These are phyloP conservation scores for Xestobium rufovillosum DNA, from an alignment of 2,888 invertebrate genomes.

Conservation along the genomic window DNA sequence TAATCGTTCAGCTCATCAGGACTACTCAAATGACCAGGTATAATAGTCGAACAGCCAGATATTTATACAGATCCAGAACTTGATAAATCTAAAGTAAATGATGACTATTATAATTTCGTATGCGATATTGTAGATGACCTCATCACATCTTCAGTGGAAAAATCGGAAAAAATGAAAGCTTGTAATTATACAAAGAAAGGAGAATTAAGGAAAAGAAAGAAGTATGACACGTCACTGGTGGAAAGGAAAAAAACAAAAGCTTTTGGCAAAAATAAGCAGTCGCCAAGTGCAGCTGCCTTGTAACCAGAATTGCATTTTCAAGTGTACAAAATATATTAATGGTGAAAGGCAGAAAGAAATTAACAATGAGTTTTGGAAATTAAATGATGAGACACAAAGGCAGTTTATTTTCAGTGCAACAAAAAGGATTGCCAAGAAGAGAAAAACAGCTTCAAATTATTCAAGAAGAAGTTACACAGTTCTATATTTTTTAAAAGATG, in stretches of 20 bases:
- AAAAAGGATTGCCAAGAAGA: constrained; percentile 15
- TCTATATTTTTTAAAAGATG: background rate
- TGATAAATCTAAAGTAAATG: too few relatives aligned
- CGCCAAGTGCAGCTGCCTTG: constrained; percentile 13
- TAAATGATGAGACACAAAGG: constrained; percentile 15
- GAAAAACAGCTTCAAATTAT: constrained; percentile 6
- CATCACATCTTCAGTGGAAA: too few relatives aligned
- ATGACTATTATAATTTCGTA: too few relatives aligned
- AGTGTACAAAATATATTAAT: constrained; percentile 14
- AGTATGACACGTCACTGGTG: constrained; percentile 12
- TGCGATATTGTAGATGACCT: too few relatives aligned
- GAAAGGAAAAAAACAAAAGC: constrained; percentile 17
- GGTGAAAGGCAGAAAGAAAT: constrained; percentile 12
- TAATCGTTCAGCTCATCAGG: too few relatives aligned
- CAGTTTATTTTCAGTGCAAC: constrained; percentile 15
- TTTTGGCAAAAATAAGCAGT: too few relatives aligned
- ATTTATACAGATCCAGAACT: too few relatives aligned
- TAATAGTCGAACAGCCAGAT: too few relatives aligned
- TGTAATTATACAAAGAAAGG: too few relatives aligned
- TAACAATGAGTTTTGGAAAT: constrained; percentile 18
- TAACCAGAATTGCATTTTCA: constrained; percentile 13
- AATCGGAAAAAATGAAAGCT: too few relatives aligned
- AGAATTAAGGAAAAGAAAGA: too few relatives aligned
- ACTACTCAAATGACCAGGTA: too few relatives aligned
- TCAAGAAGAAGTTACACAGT: constrained; percentile 8